phyloP scores from a whole-genome alignment of 2,113 vertebrate species.

The Ceyx cyanopectus region DNA sequence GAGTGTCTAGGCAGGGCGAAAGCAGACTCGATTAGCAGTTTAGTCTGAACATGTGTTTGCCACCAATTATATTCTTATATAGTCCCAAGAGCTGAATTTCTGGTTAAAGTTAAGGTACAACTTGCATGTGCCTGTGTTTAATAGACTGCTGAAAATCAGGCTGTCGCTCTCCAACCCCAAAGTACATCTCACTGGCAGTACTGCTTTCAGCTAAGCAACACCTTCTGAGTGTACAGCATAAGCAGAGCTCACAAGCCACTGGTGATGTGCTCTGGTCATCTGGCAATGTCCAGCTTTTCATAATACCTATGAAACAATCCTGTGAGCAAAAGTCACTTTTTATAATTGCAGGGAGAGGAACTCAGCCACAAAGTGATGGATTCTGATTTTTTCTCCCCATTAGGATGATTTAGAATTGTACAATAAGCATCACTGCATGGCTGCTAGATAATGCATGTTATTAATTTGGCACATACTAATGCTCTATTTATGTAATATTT shows the following conservation, averaged over 20 bases:
- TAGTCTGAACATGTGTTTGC: not conserved
- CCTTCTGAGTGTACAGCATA: not conserved
- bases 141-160: not conserved
- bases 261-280: not conserved
- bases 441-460: constrained; percentile 43
- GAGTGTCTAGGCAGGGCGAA: not conserved
- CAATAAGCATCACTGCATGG: constrained; percentile 35
- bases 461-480: constrained; percentile 49
- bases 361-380: constrained; percentile 27
- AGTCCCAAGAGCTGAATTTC: not conserved
- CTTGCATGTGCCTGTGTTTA: not conserved
- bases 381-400: constrained; percentile 33
- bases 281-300: not conserved
- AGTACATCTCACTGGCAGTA: rapidly evolving
- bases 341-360: constrained; percentile 9
- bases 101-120: not conserved
- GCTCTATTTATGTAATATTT: constrained; percentile 34
- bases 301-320: not conserved
- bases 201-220: not conserved
- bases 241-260: not conserved
- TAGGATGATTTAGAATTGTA: constrained; percentile 45
- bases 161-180: not conserved
- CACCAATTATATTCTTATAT: not conserved
- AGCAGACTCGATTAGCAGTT: not conserved
- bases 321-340: constrained; percentile 14